A percentile compares a stretch with the other conserved stretches of the same genome.
phyloP scores from a whole-genome alignment of 2,888 invertebrate genomes.

The Drosophila austrosaltans region DNA sequence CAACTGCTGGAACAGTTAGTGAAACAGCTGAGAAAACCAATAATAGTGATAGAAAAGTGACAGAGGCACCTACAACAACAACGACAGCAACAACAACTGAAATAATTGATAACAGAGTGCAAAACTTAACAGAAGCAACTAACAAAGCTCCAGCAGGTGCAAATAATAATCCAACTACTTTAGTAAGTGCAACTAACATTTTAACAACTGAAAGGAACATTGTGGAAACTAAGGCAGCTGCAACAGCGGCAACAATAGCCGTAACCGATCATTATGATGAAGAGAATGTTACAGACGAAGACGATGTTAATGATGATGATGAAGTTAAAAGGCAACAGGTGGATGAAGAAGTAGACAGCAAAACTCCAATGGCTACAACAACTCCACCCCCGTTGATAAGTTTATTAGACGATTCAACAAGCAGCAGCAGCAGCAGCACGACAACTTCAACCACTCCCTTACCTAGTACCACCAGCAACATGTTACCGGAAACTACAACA shows the following conservation, averaged over 20 bases:
- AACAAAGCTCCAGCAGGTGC: constrained; percentile 52
- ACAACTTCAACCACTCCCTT: constrained; percentile 46
- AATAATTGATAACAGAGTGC: constrained; percentile 14
- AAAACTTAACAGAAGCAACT: constrained; percentile 30
- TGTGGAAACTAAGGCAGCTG: constrained; percentile 30
- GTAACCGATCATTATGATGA: constrained; percentile 22
- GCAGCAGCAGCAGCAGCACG: constrained; percentile 63
- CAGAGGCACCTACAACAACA: constrained; percentile 27
- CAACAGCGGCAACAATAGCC: constrained; percentile 31
- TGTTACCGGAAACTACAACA: constrained; percentile 51
- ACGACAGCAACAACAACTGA: background rate
- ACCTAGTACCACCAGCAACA: constrained; percentile 37
- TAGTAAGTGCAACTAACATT: no score
- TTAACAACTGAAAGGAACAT: constrained; percentile 31
- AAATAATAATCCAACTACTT: constrained; percentile 51
- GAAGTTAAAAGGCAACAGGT: constrained; percentile 43
- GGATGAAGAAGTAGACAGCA: constrained; percentile 27
- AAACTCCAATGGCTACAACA: constrained; percentile 49
- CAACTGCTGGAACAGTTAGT: constrained; percentile 45
- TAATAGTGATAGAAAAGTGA: constrained; percentile 29
- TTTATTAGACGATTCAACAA: constrained; percentile 62
- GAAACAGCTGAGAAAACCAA: constrained; percentile 38
- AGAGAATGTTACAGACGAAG: constrained; percentile 34
- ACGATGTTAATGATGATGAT: constrained; percentile 33
- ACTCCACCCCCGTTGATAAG: constrained; percentile 57